Evolutionary conservation across 2,797 vertebrate genomes (phyloP), one percentile per base, ranked within the genome.

Genomic region (Hoplostethus mediterraneus): DNA sequence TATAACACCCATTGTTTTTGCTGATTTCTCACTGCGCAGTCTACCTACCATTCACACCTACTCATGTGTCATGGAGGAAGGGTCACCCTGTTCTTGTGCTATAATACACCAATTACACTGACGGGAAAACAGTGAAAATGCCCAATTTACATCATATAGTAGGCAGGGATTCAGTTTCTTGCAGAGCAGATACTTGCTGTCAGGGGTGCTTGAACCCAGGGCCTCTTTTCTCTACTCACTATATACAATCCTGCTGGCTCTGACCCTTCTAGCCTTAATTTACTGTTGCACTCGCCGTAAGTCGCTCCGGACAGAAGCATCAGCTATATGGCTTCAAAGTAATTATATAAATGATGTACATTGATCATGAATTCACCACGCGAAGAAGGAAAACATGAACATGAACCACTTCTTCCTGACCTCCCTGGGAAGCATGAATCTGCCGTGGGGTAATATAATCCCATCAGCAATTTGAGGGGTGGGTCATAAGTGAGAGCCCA

Each of bases 251-350:
- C 56, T 53, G 63, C 72, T 67, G 54, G 10, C 10, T 2, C 21
- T 21, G 21, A 21, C 21, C 21, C 21, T 21, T 21, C 21, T 21
- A 21, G 21, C 21, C 21, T 21, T 21, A 21, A 21, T 21, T 21
- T 45, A 71, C 68, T 53, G 59, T 68, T 60, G 28, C 30, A 2
- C 73, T 21, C 73, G 53, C 70, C 47, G 54, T 74, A 79, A 84
- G 81, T 90, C 83, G 80, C 70, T 87, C 49, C 64, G 54, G 9
- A 68, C 83, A 86, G 88, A 71, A 68, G 74, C 86, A 75, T 76
- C 5, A 21, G 65, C 85, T 86, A 77, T 82, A 90, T 85, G 75
- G 75, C 80, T 93, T 71, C 90, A 90, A 72, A 59, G 81, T 70
- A 85, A 90, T 89, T 82, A 84, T 80, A 82, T 85, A 45, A 69